A percentile compares a stretch with the other conserved stretches of the same genome.
Conservation (phyloP, 2,797 vertebrate species). For the Micropoecilia bifurca region DNA sequence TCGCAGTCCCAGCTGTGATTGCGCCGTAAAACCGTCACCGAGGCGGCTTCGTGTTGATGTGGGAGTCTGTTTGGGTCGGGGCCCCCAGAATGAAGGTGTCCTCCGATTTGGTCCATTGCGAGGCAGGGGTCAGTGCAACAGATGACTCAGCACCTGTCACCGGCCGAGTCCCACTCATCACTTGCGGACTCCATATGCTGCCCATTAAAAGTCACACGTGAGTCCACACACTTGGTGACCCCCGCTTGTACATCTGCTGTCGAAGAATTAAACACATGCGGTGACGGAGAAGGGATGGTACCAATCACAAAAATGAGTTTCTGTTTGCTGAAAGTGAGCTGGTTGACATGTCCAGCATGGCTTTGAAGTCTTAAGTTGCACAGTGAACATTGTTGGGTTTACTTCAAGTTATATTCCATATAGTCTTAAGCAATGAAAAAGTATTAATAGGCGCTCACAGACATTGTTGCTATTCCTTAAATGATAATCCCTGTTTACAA, state of each 20-base stretch:
- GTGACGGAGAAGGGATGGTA: neutral
- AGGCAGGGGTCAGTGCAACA: conserved; percentile 56
- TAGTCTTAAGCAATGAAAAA: neutral
- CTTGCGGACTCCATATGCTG: conserved; percentile 82
- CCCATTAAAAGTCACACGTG: conserved; percentile 80
- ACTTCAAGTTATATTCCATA: neutral
- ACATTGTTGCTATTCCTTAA: neutral
- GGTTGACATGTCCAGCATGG: neutral
- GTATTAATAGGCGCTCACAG: neutral
- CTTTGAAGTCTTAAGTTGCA: neutral
- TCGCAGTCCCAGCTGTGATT: neutral
- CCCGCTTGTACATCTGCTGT: conserved; percentile 76
- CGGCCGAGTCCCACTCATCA: conserved; percentile 71
- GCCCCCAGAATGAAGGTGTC: conserved; percentile 65
- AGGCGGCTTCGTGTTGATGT: neutral
- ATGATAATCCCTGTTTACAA: neutral
- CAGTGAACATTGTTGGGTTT: neutral
- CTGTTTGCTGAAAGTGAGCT: neutral
- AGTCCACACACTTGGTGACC: conserved; percentile 69
- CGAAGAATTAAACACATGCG: conserved; percentile 69
- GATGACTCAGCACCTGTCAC: conserved; percentile 80
- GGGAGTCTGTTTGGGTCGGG: conserved; percentile 41
- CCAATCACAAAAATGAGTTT: neutral
- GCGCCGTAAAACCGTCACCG: neutral
- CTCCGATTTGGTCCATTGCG: conserved; percentile 58